Base-by-base conservation (phyloP, 2,888 invertebrate species). In the Dugesia japonica region DNA sequence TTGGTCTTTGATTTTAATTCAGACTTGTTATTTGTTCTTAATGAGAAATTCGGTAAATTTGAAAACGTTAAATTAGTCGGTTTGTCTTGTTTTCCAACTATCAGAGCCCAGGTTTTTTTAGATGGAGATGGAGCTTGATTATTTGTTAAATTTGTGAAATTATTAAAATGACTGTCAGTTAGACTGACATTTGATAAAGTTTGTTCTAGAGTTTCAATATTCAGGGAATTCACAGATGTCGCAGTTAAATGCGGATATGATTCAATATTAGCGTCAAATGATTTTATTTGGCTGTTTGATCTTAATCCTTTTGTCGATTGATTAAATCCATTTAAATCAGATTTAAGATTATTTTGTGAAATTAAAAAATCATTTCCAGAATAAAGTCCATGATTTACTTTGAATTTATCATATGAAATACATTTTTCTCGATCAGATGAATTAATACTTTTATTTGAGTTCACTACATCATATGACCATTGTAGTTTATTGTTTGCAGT, bases 91-190 rank as follows among this genome's bases (percentile, higher is more conserved):
- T 75, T 42, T 17, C 75, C 56, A 20, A 56, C 75, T 4, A 75
- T 75, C 20, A 7, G 26, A 26, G 75, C 75, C 75, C 75, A 75
- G 7, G 75, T 75, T 28, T 75, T 75, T 31, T 75, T 75, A 13
- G 31, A 42, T 42, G 74, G 74, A n/a, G n/a, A n/a, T 17, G 38
- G 38, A 9, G 38, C 38, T 17, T 9, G 38, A 9, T 17, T 17
- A 17, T 13, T 17, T 17, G 17, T 17, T 9, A 38, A 9, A 9
- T 9, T 13, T 17, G 17, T 17, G 38, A 17, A 17, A 17, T 13
- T 38, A 9, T 13, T 38, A 17, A 13, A 17, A 17, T 38, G 38
- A 17, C 17, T 9, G 38, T 38, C 38, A 17, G 13, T 17, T 17
- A 38, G 38, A 9, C 38, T 17, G 38, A 38, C 38, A 9, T 9